These are phyloP conservation scores for Laterallus jamaicensis DNA, from an alignment of 2,113 vertebrate genomes.

Conservation along the genomic window DNA sequence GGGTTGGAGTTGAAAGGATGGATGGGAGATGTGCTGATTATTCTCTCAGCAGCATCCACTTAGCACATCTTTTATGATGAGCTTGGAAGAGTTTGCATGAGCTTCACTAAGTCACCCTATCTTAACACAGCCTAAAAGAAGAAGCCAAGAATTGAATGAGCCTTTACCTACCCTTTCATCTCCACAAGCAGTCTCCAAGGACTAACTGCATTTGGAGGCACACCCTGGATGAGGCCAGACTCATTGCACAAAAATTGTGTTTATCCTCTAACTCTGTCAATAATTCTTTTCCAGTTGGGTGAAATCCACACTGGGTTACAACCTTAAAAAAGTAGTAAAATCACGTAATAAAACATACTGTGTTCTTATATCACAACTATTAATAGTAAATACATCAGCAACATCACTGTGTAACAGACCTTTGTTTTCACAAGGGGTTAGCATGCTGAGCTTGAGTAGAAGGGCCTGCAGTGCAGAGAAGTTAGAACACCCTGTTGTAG, in stretches of 20 bases:
- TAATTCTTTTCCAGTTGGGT: background rate
- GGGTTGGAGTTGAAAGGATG: background rate
- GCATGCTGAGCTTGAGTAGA: background rate
- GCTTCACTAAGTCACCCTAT: background rate
- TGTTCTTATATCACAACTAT: background rate
- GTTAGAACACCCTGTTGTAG: background rate
- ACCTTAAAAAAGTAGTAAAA: background rate
- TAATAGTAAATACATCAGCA: background rate
- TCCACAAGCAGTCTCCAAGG: background rate
- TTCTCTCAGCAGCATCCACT: conserved; percentile 2
- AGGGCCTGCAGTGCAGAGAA: accelerated
- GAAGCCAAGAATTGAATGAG: background rate
- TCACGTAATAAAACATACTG: background rate
- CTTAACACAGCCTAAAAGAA: background rate
- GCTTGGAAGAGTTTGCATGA: background rate
- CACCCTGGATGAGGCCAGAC: background rate
- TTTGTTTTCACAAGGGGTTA: background rate
- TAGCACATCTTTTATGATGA: background rate
- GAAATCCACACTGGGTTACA: background rate
- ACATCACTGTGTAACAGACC: background rate
- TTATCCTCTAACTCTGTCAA: background rate
- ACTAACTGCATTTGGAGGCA: background rate
- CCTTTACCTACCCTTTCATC: background rate
- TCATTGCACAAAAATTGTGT: background rate
- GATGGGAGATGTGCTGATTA: background rate